Base-by-base conservation (phyloP, 1,140 invertebrate species). In the Ceratina calcarata region DNA sequence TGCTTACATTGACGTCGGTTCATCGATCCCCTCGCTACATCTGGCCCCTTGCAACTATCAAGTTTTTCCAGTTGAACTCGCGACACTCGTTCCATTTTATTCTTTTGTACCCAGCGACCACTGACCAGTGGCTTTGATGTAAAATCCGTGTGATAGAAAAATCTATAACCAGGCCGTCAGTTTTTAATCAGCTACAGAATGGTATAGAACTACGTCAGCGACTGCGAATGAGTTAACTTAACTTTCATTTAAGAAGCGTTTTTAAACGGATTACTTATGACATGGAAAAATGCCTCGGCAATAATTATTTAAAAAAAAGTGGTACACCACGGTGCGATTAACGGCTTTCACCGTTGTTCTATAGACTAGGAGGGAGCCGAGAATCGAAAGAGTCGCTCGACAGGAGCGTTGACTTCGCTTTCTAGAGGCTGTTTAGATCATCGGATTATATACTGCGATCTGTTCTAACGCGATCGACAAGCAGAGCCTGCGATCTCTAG, bases 351-450 rank as follows among this genome's bases (percentile, higher is more conserved):
- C 84, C 71, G 67, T 24, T 80, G 71, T 77, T 86, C 65, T 55
- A 7, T n/a, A 58, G 81, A 67, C 74, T 78, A 68, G 80, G 71
- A 53, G 13, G 70, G 72, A 20, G 67, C 16, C 22, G 51, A 55
- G 73, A 20, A 73, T 65, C 66, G 81, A 78, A 70, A 66, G 55
- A 74, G 70, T 51, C 12, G 65, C 15, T 15, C 20, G 8, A 7
- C 60, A 62, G 76, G 73, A 78, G 84, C 84, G 75, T 82, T 72
- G 80, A 86, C 70, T 79, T 82, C 75, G 80, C 84, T 86, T 86
- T 86, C 84, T 82, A 85, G 58, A 67, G 37, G 61, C 57, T 79
- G 71, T 79, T 84, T 82, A 82, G 83, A 86, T 86, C 75, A 70
- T 68, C 61, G 71, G 61, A 82, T 86, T 85, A 74, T 74, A 24